Base-by-base conservation (phyloP, 2,888 invertebrate species). In the Osedax fenrisi region DNA sequence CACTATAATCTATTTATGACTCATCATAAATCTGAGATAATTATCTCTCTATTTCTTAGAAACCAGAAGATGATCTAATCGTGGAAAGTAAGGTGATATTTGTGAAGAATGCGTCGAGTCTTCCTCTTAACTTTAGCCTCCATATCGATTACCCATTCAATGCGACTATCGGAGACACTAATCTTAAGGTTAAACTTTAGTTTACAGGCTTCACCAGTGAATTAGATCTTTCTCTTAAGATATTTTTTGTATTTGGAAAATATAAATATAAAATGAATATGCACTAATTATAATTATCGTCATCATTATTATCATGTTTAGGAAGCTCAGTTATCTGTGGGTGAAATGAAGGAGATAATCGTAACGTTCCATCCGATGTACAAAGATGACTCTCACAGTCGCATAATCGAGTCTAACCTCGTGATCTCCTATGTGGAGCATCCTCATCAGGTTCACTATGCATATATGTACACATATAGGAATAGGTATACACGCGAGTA, bases 331-430 rank as follows among this genome's bases (percentile, higher is more conserved):
- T 76, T 84, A 26, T 81, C 80, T 26, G 78, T 81, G 23, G 81
- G 81, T 3, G 80, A 83, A 77, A 80, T 78, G 2, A 79, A 80
- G 70, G 79, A 77, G 1, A 75, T 85, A 26, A 79, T 75, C 68
- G 64, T 79, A 10, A 79, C 80, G 78, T 85, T 84, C 81, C 82
- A 85, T 76, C 84, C 84, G 0, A 80, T 81, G 2, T 84, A 82
- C 78, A 82, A 81, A 75, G 81, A 81, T 75, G 84, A 84, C 76
- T 78, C 78, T n/a, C 82, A 84, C 79, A 84, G 81, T 66, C 79
- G 84, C 2, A 81, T 80, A 2, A 80, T 83, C 27, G 83, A 84
- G 77, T 82, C 84, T 70, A 78, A 81, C 2, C 78, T 85, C 10
- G 80, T 81, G 22, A 78, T 85, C 23, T 79, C 81, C 3, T 84